A percentile compares a stretch with the other conserved stretches of the same genome.
Conservation (phyloP, 2,888 invertebrate species). For the Notocelia uddmanniana region DNA sequence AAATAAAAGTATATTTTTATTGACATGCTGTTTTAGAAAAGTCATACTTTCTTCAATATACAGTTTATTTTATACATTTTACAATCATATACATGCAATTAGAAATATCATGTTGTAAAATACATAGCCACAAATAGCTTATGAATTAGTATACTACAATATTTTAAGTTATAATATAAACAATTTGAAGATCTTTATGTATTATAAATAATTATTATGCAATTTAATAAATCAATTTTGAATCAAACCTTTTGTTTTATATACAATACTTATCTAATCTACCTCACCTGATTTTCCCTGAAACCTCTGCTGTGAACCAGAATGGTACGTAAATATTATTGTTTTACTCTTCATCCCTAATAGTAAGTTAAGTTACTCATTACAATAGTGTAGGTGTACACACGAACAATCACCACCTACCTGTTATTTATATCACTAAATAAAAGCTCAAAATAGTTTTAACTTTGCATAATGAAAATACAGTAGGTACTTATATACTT, state of each 20-base stretch:
- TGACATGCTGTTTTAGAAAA: conserved; percentile 8
- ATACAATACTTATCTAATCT: not conserved
- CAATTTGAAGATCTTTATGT: conserved; percentile 50
- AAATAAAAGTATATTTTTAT: not conserved
- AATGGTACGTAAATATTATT: too few species aligned
- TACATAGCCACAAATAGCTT: conserved; percentile 31
- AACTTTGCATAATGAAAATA: too few species aligned
- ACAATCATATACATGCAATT: conserved; percentile 17
- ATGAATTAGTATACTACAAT: conserved; percentile 27
- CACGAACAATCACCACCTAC: too few species aligned
- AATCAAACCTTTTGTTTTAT: conserved; percentile 40
- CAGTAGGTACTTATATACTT: too few species aligned
- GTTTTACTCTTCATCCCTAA: too few species aligned
- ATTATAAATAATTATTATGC: conserved; percentile 54
- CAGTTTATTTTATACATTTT: conserved; percentile 30
- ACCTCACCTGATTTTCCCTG: not conserved
- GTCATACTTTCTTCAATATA: conserved; percentile 7
- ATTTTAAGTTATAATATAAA: conserved; percentile 29
- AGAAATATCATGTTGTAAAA: conserved; percentile 8
- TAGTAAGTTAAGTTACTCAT: too few species aligned
- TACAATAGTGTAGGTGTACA: too few species aligned
- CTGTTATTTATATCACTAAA: too few species aligned
- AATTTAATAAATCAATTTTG: conserved; percentile 56
- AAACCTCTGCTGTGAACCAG: not conserved
- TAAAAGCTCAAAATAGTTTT: too few species aligned